Evolutionary conservation across 2,888 invertebrate genomes (phyloP), one percentile per base, ranked within the genome.

Genomic region (Phorcus lineatus): DNA sequence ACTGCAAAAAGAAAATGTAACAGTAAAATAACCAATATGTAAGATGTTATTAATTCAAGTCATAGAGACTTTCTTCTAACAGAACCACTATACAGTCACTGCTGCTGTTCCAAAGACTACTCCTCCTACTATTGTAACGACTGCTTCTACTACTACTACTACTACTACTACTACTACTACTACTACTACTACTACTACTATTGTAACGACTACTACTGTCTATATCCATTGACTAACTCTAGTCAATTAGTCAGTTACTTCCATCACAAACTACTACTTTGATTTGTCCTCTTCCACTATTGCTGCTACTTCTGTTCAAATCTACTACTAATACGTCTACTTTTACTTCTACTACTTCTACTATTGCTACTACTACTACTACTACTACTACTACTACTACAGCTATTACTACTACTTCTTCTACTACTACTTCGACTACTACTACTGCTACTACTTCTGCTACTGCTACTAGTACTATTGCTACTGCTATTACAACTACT

Each of bases 341-440:
- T 62, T 55, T 36, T 77, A 52, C 19, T 7, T n/a, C 53, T 74
- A 17, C 36, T 40, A 31, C 74, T 47, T 13, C 47, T 13, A 6
- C 47, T 47, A 22, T 13, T 76, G 7, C 24, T 76, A 76, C 76
- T 53, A 47, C 19, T 47, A 76, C 76, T 76, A 76, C 13, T 53
- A n/a, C 52, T 76, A 53, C 11, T 76, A 53, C 53, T 53, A 53
- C 24, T 53, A n/a, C 53, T 76, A 47, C n/a, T 28, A n/a, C 57
- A 40, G n/a, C 19, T 55, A 6, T 19, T 19, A 0, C 57, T 31
- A 57, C 31, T 31, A 52, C 53, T 55, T 1, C 53, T 52, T 4
- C 77, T 77, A 11, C 28, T 77, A 13, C 54, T 54, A 0, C 54
- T 77, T 4, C 54, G 19, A n/a, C 31, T 74, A 74, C 74, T 79